phyloP scores from a whole-genome alignment of 2,888 invertebrate genomes.

The Siphlonurus alternatus region DNA sequence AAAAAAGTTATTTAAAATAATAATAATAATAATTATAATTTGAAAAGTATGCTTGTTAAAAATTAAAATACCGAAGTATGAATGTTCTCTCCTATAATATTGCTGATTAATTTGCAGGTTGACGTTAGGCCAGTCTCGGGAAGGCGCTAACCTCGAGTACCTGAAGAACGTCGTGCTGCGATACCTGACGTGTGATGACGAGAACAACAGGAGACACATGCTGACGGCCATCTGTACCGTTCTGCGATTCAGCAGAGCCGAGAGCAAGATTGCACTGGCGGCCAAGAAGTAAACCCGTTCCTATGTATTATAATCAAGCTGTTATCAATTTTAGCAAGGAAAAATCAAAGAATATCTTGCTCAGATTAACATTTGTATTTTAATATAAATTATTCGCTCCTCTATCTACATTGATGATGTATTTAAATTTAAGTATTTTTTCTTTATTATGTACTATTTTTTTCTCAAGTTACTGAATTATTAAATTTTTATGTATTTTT shows the following conservation, averaged over 20 bases:
- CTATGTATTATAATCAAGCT: no score
- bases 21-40: not conserved
- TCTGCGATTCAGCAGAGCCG: not conserved
- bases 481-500: no score
- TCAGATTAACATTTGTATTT: no score
- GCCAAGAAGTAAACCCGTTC: not conserved
- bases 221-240: not conserved
- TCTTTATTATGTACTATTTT: no score
- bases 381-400: no score
- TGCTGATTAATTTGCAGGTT: no score
- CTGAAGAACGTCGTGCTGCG: slow-evolving; percentile 78
- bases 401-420: no score
- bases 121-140: slow-evolving; percentile 55
- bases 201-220: not conserved
- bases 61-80: not conserved
- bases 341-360: no score
- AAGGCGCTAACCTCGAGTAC: slow-evolving; percentile 78
- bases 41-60: not conserved
- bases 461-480: no score
- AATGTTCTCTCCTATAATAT: not conserved
- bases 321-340: no score
- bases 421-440: no score
- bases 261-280: not conserved
- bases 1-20: no score
- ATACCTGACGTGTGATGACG: slow-evolving; percentile 33